Evolutionary conservation across 2,797 vertebrate genomes (phyloP).

Genomic region (Lacerta bilineata): DNA sequence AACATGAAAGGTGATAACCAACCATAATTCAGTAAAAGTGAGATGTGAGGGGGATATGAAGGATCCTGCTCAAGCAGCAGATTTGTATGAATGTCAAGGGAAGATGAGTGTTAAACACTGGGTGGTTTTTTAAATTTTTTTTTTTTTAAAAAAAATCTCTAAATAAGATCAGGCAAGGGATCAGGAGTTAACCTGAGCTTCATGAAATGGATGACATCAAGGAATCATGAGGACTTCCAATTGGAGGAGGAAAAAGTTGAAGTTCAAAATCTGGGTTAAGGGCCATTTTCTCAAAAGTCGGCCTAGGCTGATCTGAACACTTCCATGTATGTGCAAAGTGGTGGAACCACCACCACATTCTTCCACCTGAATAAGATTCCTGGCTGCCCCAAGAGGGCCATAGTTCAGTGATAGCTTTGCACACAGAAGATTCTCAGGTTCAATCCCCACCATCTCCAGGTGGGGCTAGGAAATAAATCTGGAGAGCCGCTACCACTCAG

Average conservation of each 20-base stretch:
- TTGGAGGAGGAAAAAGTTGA: background rate
- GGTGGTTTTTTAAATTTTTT: background rate
- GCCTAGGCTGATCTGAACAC: background rate
- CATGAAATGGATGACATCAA: background rate
- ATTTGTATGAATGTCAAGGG: background rate
- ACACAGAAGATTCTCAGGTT: background rate
- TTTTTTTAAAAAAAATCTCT: background rate
- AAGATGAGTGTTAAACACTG: background rate
- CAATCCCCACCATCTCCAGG: background rate
- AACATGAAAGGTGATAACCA: background rate
- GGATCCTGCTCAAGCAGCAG: background rate
- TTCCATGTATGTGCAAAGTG: background rate
- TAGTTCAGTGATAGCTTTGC: background rate
- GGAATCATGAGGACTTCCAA: background rate
- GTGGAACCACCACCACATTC: background rate
- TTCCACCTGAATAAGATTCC: background rate
- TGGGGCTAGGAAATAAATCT: too few species aligned
- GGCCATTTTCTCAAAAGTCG: slow-evolving; percentile 8
- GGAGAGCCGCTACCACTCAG: background rate
- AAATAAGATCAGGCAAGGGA: background rate
- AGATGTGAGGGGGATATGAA: background rate
- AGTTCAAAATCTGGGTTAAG: background rate
- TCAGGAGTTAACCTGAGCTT: background rate
- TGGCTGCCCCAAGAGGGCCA: too few species aligned
- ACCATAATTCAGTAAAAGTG: background rate